Percentiles rank a stretch among this genome's conserved stretches.
These are phyloP conservation scores for Margaritifera margaritifera DNA, from an alignment of 2,888 invertebrate genomes.

Conservation along the genomic window DNA sequence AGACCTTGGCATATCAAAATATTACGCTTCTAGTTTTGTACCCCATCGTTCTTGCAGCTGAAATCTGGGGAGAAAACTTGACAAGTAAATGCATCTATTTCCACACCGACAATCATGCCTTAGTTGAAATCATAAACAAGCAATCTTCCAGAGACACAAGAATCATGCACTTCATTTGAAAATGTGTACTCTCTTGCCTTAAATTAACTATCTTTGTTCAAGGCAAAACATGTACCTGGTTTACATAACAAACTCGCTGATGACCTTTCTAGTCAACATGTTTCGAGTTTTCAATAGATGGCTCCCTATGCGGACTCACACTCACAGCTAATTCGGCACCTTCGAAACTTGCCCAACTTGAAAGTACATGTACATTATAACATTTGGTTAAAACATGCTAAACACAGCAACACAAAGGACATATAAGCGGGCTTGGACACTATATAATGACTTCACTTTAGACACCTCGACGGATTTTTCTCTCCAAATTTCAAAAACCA, in stretches of 20 bases:
- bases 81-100: background rate
- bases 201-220: background rate
- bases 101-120: constrained; percentile 3
- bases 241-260: background rate
- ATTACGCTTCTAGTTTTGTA: background rate
- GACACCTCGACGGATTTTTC: too few species aligned
- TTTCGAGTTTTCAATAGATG: constrained; percentile 3
- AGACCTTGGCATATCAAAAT: background rate
- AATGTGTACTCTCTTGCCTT: background rate
- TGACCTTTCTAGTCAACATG: constrained; percentile 3
- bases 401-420: too few species aligned
- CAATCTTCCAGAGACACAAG: background rate
- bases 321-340: background rate
- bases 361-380: too few species aligned
- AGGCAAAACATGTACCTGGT: background rate
- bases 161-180: background rate
- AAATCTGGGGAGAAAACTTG: background rate
- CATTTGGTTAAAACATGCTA: too few species aligned
- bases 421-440: too few species aligned
- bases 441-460: too few species aligned
- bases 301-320: constrained; percentile 4
- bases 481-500: too few species aligned
- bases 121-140: background rate
- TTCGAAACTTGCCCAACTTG: too few species aligned
- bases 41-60: background rate